These are phyloP conservation scores for Tonatia bakeri DNA, from an alignment of 2,113 vertebrate genomes.

Conservation along the genomic window DNA sequence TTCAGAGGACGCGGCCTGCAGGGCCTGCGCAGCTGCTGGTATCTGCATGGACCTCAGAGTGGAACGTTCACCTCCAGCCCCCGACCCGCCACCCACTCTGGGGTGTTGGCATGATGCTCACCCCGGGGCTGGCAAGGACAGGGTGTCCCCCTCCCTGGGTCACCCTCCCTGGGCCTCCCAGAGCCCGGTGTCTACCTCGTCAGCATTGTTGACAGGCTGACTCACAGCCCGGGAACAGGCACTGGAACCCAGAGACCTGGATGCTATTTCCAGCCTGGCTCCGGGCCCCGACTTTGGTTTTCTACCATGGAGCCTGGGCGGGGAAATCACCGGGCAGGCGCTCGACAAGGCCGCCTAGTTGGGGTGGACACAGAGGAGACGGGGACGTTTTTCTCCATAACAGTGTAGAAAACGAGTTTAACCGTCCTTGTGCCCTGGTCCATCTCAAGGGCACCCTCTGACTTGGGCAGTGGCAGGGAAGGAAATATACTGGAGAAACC, in stretches of 20 bases:
- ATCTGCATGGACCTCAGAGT: background rate
- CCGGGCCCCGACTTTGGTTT: background rate
- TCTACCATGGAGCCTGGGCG: background rate
- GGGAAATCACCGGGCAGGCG: background rate
- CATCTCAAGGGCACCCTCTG: background rate
- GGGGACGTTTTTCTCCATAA: background rate
- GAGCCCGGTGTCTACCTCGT: background rate
- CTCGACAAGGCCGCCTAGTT: accelerated
- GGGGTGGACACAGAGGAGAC: background rate
- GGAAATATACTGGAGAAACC: background rate
- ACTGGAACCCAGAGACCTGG: background rate
- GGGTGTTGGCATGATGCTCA: accelerated
- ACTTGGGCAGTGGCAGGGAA: background rate
- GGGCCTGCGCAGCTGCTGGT: background rate
- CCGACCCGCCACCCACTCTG: accelerated
- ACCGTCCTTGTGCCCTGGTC: background rate
- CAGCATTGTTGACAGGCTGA: background rate
- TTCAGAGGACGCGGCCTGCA: accelerated
- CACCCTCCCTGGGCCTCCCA: background rate
- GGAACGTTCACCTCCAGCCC: accelerated
- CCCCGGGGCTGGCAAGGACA: background rate
- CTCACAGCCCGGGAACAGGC: background rate
- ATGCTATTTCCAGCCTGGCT: constrained; percentile 36
- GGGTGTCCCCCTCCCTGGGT: background rate
- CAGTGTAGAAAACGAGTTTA: background rate